Base-by-base conservation (phyloP, 2,888 invertebrate genomes). In the Digitonthophagus gazella region DNA sequence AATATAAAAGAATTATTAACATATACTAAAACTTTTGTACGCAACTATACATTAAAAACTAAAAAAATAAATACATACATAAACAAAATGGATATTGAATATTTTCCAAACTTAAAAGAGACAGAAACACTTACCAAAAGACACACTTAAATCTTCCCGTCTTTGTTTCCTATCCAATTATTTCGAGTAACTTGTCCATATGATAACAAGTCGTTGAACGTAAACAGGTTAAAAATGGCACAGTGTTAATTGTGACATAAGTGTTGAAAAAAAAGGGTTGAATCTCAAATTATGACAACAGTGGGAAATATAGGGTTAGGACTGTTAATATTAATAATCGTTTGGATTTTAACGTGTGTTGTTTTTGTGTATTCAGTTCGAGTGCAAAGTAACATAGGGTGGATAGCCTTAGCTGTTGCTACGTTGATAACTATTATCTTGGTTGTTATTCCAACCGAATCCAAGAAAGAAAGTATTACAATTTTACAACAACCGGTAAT, bases 301-400 rank as follows among this genome's bases (percentile, higher is more conserved):
- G 74, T 82, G 69, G 82, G 82, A 69, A 81, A 74, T 74, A 85
- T 90, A 76, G 91, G 91, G 77, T 82, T 89, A 72, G 91, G 91
- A 74, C 84, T 91, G 71, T 89, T 91, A 79, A 83, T 90, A 75
- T 81, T 92, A 76, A 84, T 89, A 71, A 81, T 87, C 69, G 79
- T 90, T 74, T 91, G 91, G 91, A 84, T 87, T 73, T 76, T 87
- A 69, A 87, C 90, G 28, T 81, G 89, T 55, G 78, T 90, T 75
- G 78, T 90, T 74, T 90, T 90, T 76, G 86, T 90, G 77, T 82
- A 90, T 66, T 88, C 90, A 1, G 82, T 90, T 58, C 87, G 88
- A 76, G 88, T 89, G 56, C 88, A 89, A 72, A 90, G 87, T 80
- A 87, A 85, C 77, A 81, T 91, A 71, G 91, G 90, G 67, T 87